Conservation (phyloP, 2,113 vertebrate genomes). For the Trogon surrucura region DNA sequence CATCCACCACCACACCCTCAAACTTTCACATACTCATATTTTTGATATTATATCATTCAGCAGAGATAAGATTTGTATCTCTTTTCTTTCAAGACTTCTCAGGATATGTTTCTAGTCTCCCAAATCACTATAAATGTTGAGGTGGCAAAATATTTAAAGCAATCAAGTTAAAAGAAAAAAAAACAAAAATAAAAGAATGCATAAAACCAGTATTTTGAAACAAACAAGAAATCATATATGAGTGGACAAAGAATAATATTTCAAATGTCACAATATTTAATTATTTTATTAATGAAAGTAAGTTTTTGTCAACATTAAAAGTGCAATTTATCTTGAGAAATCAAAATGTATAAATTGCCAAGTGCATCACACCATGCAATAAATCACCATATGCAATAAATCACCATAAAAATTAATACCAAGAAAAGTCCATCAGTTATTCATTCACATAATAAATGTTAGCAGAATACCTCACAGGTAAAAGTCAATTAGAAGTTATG, state of each 20-base stretch:
- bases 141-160: not conserved
- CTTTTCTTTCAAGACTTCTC: not conserved
- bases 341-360: not conserved
- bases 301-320: not conserved
- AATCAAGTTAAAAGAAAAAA: not conserved
- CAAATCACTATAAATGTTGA: not conserved
- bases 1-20: fast-evolving
- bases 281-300: not conserved
- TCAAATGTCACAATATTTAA: not conserved
- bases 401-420: not conserved
- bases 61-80: not conserved
- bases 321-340: not conserved
- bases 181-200: fast-evolving
- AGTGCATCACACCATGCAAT: not conserved
- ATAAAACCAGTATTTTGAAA: not conserved
- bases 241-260: not conserved
- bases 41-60: not conserved
- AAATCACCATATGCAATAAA: not conserved
- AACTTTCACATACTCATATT: not conserved
- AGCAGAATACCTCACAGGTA: not conserved
- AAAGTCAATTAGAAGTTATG: not conserved
- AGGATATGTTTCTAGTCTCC: not conserved
- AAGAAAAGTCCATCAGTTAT: not conserved
- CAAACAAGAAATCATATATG: not conserved
- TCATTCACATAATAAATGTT: not conserved